phyloP scores from a whole-genome alignment of 2,888 invertebrate species.

The Orthonychiurus folsomi region DNA sequence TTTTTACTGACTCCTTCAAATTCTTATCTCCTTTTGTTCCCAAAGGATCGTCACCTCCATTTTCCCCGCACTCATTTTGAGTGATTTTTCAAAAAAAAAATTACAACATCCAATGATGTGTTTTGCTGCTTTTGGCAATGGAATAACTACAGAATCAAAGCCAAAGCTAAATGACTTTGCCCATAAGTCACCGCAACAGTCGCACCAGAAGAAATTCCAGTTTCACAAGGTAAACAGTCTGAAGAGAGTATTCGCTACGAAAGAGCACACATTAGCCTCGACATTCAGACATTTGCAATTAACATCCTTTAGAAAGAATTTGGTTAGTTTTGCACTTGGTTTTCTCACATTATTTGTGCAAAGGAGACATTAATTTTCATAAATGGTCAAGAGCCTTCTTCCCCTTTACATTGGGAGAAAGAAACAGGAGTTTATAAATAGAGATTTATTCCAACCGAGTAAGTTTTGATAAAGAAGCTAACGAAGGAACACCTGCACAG shows the following conservation, averaged over 20 bases:
- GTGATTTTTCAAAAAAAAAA: neutral
- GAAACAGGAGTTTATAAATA: neutral
- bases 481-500: neutral
- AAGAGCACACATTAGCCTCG: no score
- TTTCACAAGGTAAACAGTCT: no score
- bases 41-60: neutral
- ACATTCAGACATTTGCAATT: no score
- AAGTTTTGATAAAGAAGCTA: neutral
- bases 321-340: neutral
- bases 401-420: neutral
- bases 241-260: no score
- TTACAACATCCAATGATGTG: neutral
- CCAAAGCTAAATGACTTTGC: no score
- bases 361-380: neutral
- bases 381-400: neutral
- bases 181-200: neutral
- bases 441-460: conserved; percentile 1
- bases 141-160: no score
- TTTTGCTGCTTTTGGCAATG: neutral
- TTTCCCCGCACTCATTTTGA: neutral
- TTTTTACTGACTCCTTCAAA: conserved; percentile 1
- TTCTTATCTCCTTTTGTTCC: neutral
- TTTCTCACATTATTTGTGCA: neutral
- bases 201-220: neutral
- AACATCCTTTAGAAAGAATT: no score